Evolutionary conservation across 2,888 invertebrate species (phyloP).

Genomic region (Pseudoips prasinana): DNA sequence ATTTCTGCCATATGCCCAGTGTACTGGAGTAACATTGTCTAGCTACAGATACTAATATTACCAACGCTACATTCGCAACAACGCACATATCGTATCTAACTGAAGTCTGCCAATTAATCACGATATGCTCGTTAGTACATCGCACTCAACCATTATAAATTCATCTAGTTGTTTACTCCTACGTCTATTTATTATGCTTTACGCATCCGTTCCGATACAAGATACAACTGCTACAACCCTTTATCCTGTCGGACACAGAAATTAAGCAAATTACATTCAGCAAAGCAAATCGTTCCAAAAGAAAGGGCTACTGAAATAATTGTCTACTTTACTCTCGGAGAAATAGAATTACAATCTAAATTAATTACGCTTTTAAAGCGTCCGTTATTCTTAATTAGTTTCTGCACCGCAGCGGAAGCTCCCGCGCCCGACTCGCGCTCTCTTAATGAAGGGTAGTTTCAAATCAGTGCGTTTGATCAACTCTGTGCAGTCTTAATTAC

Average conservation of each 20-base stretch:
- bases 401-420: conserved; percentile 81
- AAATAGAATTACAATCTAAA: conserved; percentile 83
- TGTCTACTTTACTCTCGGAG: conserved; percentile 79
- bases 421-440: conserved; percentile 66
- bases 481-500: conserved; percentile 82
- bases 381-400: conserved; percentile 83
- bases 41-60: too few species aligned
- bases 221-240: conserved; percentile 49
- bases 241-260: conserved; percentile 70
- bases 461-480: conserved; percentile 83
- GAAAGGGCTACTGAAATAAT: conserved; percentile 81
- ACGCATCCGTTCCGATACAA: conserved; percentile 24
- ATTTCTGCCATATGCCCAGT: too few species aligned
- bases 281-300: conserved; percentile 76
- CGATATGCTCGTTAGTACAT: conserved; percentile 35
- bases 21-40: too few species aligned
- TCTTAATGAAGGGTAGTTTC: conserved; percentile 82
- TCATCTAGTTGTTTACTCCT: conserved; percentile 25
- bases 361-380: conserved; percentile 82
- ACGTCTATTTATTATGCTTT: conserved; percentile 16
- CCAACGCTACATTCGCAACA: too few species aligned
- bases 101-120: conserved; percentile 25
- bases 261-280: conserved; percentile 77
- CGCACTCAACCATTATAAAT: conserved; percentile 30
- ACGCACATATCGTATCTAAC: too few species aligned